A percentile compares a stretch with the other conserved stretches of the same genome.
Evolutionary conservation across 2,113 vertebrate species (phyloP).

Genomic region (Athene noctua): DNA sequence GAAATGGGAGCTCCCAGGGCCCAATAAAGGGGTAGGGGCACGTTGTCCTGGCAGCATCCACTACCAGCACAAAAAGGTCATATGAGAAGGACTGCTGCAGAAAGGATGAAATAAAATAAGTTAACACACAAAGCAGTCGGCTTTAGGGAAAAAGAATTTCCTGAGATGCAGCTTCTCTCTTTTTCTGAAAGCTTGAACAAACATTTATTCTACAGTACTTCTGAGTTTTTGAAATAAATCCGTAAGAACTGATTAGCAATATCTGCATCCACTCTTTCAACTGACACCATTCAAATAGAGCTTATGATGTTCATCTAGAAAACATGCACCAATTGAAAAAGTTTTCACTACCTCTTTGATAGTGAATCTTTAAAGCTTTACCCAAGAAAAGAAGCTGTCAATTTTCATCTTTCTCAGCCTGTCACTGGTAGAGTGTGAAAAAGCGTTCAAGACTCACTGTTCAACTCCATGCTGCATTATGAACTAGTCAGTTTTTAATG

Average conservation of each 20-base stretch:
- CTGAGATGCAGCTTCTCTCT: not conserved
- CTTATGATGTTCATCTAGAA: not conserved
- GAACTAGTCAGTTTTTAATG: not conserved
- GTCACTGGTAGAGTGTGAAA: not conserved
- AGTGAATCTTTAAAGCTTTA: not conserved
- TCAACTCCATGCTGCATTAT: not conserved
- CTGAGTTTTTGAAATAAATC: not conserved
- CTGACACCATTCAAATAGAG: not conserved
- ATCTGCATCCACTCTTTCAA: not conserved
- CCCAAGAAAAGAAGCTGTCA: not conserved
- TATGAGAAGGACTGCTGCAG: not conserved
- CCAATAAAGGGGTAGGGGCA: accelerated
- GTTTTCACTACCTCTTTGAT: not conserved
- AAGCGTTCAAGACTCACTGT: not conserved
- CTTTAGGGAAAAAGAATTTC: not conserved
- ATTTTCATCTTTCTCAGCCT: not conserved
- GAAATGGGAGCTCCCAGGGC: not conserved
- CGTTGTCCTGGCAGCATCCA: not conserved
- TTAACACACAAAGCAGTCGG: not conserved
- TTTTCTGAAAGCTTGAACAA: not conserved
- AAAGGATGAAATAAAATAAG: not conserved
- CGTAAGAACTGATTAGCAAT: not conserved
- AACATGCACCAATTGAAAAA: not conserved
- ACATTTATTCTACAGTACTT: not conserved
- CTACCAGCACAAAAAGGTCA: not conserved